Percentiles rank a stretch among this genome's conserved stretches.
Evolutionary conservation across 1,140 invertebrate species (phyloP).

Genomic region (Pseudomyrmex dendroicus): DNA sequence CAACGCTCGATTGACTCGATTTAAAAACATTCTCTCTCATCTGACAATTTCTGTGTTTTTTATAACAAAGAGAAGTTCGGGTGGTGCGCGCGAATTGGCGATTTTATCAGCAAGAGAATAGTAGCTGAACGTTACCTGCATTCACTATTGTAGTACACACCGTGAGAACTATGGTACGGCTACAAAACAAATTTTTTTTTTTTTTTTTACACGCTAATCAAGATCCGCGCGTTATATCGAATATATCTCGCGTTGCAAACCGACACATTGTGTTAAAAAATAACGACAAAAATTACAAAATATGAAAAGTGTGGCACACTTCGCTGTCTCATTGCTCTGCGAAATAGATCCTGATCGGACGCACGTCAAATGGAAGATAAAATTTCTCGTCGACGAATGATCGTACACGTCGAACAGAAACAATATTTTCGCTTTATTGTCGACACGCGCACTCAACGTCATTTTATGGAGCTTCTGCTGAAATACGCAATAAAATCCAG

Average conservation of each 20-base stretch:
- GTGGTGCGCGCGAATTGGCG: not conserved
- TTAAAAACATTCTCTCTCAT: not conserved
- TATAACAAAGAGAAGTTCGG: slow-evolving; percentile 8
- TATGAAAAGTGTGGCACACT: not conserved
- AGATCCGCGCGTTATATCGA: not conserved
- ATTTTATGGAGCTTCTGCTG: slow-evolving; percentile 47
- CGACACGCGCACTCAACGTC: slow-evolving; percentile 23
- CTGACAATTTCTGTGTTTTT: slow-evolving; percentile 36
- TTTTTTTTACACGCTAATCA: not conserved
- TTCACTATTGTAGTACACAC: not conserved
- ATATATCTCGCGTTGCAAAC: not conserved
- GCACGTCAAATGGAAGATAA: not conserved
- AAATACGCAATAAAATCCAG: slow-evolving; percentile 53
- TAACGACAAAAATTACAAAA: not conserved
- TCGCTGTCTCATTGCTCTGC: not conserved
- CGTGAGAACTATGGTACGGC: not conserved
- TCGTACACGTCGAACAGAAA: slow-evolving; percentile 7
- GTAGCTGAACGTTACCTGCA: not conserved
- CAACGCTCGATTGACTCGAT: not conserved
- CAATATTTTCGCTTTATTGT: slow-evolving; percentile 47
- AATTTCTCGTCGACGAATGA: slow-evolving; percentile 6
- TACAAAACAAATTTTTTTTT: slow-evolving; percentile 4
- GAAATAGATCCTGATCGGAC: not conserved
- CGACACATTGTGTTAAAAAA: not conserved
- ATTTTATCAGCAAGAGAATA: slow-evolving; percentile 29